Evolutionary conservation across 2,113 vertebrate genomes (phyloP).

Genomic region (Brienomyrus longianalis): DNA sequence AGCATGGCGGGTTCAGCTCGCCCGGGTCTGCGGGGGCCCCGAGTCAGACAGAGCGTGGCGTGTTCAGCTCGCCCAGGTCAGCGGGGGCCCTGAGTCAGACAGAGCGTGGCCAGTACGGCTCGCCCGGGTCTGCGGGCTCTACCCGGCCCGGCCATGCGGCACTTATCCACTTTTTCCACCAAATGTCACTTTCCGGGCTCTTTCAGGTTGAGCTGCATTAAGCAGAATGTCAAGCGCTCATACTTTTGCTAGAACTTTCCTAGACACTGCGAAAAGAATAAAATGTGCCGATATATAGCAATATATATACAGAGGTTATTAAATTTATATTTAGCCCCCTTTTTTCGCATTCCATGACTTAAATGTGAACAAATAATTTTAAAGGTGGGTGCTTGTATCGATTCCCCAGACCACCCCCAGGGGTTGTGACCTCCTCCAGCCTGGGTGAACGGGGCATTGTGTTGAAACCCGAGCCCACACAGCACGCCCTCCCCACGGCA

Average conservation of each 20-base stretch:
- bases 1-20: no score
- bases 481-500: neutral
- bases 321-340: neutral
- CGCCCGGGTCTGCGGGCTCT: neutral
- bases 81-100: neutral
- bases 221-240: neutral
- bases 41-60: no score
- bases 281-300: constrained; percentile 1
- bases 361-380: neutral
- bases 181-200: neutral
- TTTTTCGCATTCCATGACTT: neutral
- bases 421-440: neutral
- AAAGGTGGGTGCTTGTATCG: neutral
- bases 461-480: neutral
- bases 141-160: neutral
- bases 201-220: neutral
- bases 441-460: neutral
- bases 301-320: neutral
- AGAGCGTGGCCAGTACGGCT: fast-evolving
- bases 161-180: neutral
- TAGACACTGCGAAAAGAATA: neutral
- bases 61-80: no score
- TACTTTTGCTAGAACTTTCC: neutral
- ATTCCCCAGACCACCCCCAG: neutral
- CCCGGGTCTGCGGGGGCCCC: no score